These are phyloP conservation scores for Triplophysa rosa DNA, from an alignment of 2,113 vertebrate species.

Conservation along the genomic window DNA sequence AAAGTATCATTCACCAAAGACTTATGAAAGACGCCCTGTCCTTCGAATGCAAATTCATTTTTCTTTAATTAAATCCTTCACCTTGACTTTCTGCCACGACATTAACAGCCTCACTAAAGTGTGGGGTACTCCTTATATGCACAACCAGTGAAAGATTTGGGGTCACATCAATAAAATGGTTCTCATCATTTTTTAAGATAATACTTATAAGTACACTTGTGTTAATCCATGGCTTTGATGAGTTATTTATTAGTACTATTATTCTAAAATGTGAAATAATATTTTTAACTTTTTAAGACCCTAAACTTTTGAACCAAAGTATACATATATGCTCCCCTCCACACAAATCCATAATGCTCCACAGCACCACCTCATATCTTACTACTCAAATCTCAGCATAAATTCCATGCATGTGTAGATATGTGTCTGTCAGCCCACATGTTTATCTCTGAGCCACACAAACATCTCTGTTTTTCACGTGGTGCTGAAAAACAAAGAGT, in stretches of 20 bases:
- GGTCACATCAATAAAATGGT: no score
- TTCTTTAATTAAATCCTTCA: constrained; percentile 25
- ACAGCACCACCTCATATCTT: neutral
- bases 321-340: no score
- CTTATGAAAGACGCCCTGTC: neutral
- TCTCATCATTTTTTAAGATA: no score
- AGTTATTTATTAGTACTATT: no score
- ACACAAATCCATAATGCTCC: no score
- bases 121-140: constrained; percentile 8
- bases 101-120: constrained; percentile 21
- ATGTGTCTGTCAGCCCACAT: constrained; percentile 15
- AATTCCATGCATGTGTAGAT: constrained; percentile 6
- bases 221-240: no score
- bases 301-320: neutral
- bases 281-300: neutral
- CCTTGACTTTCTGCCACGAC: constrained; percentile 32
- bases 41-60: neutral
- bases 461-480: constrained; percentile 54
- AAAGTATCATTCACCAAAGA: constrained; percentile 27
- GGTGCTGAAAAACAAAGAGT: constrained; percentile 40
- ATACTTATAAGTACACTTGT: no score
- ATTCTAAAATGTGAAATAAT: neutral
- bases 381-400: neutral
- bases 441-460: constrained; percentile 16
- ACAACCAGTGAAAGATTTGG: neutral